Evolutionary conservation across 2,888 invertebrate genomes (phyloP).

Genomic region (Hartigia nigra): DNA sequence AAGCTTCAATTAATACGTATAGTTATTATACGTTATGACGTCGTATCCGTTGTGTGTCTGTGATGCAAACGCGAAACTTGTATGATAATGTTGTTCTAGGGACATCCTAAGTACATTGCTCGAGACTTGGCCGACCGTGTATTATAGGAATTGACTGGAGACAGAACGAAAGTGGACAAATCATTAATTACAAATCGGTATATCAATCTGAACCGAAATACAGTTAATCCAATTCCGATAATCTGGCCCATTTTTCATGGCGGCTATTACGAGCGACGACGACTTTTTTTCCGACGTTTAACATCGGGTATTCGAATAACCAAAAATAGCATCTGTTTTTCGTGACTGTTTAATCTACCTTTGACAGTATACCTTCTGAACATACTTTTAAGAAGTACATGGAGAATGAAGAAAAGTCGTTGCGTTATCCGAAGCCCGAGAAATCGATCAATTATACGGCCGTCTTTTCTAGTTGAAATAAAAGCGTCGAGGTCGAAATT

Average conservation of each 20-base stretch:
- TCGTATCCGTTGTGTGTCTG: slow-evolving; percentile 30
- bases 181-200: not conserved
- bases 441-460: not conserved
- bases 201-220: not conserved
- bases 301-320: not conserved
- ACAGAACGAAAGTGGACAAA: slow-evolving; percentile 3
- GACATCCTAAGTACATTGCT: slow-evolving; percentile 39
- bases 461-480: not conserved
- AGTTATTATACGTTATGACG: not conserved
- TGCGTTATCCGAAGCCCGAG: not conserved
- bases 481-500: not conserved
- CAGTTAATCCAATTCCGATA: not conserved
- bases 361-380: not conserved
- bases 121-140: slow-evolving; percentile 24
- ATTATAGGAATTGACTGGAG: slow-evolving; percentile 32
- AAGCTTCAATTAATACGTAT: not conserved
- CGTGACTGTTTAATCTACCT: not conserved
- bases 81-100: slow-evolving; percentile 38
- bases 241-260: not conserved
- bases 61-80: slow-evolving; percentile 40
- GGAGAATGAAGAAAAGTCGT: not conserved
- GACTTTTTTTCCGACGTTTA: not conserved
- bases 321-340: not conserved
- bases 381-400: not conserved
- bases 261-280: not conserved